These are phyloP conservation scores for Antitype chi DNA, from an alignment of 2,888 invertebrate species.

Conservation along the genomic window DNA sequence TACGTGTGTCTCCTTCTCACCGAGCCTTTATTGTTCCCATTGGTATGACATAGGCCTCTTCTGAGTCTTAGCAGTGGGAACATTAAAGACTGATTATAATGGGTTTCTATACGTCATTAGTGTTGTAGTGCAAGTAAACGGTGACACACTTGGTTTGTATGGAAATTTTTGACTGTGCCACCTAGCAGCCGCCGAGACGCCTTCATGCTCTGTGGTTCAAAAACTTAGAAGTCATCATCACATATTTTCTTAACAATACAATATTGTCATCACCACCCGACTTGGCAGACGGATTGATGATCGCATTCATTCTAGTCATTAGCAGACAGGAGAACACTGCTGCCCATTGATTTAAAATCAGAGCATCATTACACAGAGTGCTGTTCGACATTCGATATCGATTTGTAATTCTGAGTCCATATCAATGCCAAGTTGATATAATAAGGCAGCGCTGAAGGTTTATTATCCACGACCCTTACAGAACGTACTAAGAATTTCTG, in stretches of 20 bases:
- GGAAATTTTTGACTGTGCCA: neutral
- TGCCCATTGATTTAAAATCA: neutral
- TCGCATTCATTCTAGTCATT: neutral
- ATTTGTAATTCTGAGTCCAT: conserved; percentile 33
- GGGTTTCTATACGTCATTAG: neutral
- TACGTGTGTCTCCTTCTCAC: no score
- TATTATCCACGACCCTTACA: conserved; percentile 18
- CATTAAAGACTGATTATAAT: neutral
- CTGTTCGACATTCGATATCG: conserved; percentile 23
- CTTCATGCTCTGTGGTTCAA: neutral
- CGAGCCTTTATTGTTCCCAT: no score
- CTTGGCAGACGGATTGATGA: neutral
- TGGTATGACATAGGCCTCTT: no score
- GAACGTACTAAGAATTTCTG: conserved; percentile 19
- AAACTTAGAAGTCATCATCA: neutral
- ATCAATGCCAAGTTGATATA: conserved; percentile 28
- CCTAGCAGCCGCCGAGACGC: neutral
- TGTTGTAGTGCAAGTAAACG: neutral
- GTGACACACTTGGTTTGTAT: neutral
- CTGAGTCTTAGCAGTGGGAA: no score
- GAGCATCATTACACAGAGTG: neutral
- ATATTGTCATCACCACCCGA: neutral
- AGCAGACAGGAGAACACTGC: neutral
- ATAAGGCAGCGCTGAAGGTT: conserved; percentile 24
- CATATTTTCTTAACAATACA: neutral